These are phyloP conservation scores for Drosophila kohkoa DNA, from an alignment of 1,140 invertebrate species.

Conservation along the genomic window DNA sequence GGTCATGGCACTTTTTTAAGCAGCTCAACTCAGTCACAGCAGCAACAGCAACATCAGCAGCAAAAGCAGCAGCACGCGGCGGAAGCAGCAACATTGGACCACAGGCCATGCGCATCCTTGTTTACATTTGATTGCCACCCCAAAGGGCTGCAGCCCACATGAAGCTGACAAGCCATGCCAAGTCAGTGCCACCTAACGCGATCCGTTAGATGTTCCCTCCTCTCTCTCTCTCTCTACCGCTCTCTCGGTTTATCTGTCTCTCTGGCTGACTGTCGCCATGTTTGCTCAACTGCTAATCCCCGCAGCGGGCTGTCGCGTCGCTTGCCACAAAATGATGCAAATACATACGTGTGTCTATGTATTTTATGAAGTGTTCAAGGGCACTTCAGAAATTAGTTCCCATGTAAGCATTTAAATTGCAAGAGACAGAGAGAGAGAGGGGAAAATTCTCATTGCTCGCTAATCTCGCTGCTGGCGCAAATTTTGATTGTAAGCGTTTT, in stretches of 20 bases:
- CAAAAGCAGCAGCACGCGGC: slow-evolving; percentile 71
- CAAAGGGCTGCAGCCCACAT: slow-evolving; percentile 35
- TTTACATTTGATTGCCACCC: slow-evolving; percentile 46
- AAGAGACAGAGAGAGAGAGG: slow-evolving; percentile 4
- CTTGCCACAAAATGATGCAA: slow-evolving; percentile 76
- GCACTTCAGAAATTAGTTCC: slow-evolving; percentile 81
- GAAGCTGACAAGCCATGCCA: slow-evolving; percentile 79
- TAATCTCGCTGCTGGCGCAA: slow-evolving; percentile 64
- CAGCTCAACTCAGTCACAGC: slow-evolving; percentile 55
- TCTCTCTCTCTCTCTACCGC: slow-evolving; percentile 3
- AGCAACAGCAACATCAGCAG: neutral
- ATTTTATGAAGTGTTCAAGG: slow-evolving; percentile 76
- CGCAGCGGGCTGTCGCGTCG: slow-evolving; percentile 72
- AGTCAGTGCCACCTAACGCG: slow-evolving; percentile 69
- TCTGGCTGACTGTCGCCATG: slow-evolving; percentile 71
- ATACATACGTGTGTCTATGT: slow-evolving; percentile 32
- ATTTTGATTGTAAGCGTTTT: slow-evolving; percentile 68
- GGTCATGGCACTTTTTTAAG: slow-evolving; percentile 70
- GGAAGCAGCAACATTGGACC: neutral
- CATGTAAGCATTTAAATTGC: slow-evolving; percentile 81
- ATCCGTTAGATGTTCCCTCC: slow-evolving; percentile 57
- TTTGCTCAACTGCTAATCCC: slow-evolving; percentile 75
- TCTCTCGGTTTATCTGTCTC: neutral
- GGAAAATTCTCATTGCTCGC: neutral
- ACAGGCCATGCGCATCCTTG: slow-evolving; percentile 39